A percentile compares a stretch with the other conserved stretches of the same genome.
Conservation (phyloP, 2,888 invertebrate species). For the Dryococelus australis region DNA sequence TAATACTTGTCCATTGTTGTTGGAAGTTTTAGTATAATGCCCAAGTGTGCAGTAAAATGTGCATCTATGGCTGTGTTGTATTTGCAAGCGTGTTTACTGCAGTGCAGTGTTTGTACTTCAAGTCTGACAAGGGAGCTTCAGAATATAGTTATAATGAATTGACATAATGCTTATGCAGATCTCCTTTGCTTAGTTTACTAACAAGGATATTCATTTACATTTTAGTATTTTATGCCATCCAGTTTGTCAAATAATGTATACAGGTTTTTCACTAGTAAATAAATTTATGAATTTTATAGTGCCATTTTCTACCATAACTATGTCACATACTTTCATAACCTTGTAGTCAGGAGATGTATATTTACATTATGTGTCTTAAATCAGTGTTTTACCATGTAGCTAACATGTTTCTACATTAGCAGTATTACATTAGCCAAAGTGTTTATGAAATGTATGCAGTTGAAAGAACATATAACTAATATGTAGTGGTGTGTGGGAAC, state of each 20-base stretch:
- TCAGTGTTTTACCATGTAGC: not conserved
- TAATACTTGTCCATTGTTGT: conserved; percentile 47
- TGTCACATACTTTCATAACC: no score
- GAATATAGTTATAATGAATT: not conserved
- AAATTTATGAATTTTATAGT: no score
- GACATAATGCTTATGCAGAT: not conserved
- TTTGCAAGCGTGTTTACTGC: not conserved
- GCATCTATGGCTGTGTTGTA: not conserved
- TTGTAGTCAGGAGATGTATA: not conserved
- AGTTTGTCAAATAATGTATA: not conserved
- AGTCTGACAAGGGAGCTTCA: not conserved
- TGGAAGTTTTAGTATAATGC: not conserved
- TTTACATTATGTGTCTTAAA: not conserved
- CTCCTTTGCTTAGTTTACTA: not conserved
- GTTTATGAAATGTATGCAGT: no score
- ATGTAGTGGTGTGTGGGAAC: no score
- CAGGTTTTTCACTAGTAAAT: no score
- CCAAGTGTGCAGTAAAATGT: not conserved
- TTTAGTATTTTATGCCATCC: not conserved
- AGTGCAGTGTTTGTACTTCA: not conserved
- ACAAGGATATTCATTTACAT: not conserved
- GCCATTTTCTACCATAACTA: no score
- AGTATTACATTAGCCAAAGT: not conserved
- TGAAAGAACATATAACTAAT: no score
- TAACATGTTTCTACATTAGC: not conserved